phyloP scores from a whole-genome alignment of 2,797 vertebrate species.

The Cygnus olor region DNA sequence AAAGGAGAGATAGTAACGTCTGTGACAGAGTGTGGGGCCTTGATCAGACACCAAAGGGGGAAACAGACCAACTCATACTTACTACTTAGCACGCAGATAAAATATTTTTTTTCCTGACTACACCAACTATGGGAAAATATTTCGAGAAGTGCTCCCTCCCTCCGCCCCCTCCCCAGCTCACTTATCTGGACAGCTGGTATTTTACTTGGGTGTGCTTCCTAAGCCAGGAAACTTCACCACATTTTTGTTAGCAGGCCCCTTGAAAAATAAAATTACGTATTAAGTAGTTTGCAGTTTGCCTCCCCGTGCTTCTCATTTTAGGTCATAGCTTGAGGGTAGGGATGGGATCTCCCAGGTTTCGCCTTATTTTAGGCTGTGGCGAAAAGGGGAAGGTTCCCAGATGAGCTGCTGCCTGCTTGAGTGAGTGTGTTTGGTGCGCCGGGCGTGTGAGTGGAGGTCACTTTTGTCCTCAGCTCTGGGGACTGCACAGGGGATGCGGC shows the following conservation, averaged over 20 bases:
- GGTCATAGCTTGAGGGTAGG: conserved; percentile 56
- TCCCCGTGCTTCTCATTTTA: conserved; percentile 39
- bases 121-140: conserved; percentile 64
- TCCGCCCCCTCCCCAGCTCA: conserved; percentile 60
- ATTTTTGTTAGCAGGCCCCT: conserved; percentile 54
- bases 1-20: conserved; percentile 14
- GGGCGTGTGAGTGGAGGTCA: background rate
- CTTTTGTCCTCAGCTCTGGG: conserved; percentile 17
- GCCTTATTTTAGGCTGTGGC: conserved; percentile 29
- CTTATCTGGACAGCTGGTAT: conserved; percentile 70
- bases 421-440: background rate
- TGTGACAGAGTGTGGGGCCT: conserved; percentile 13
- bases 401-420: background rate
- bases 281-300: conserved; percentile 57
- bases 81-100: conserved; percentile 10
- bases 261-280: conserved; percentile 66
- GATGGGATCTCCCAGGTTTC: conserved; percentile 58
- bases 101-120: conserved; percentile 17
- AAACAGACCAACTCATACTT: conserved; percentile 38
- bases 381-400: conserved; percentile 23
- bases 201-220: conserved; percentile 68
- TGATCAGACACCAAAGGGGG: conserved; percentile 1
- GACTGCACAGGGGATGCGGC: background rate
- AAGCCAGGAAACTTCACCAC: conserved; percentile 69
- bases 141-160: conserved; percentile 27